These are phyloP conservation scores for Margaritifera margaritifera DNA, from an alignment of 2,888 invertebrate genomes.

Conservation along the genomic window DNA sequence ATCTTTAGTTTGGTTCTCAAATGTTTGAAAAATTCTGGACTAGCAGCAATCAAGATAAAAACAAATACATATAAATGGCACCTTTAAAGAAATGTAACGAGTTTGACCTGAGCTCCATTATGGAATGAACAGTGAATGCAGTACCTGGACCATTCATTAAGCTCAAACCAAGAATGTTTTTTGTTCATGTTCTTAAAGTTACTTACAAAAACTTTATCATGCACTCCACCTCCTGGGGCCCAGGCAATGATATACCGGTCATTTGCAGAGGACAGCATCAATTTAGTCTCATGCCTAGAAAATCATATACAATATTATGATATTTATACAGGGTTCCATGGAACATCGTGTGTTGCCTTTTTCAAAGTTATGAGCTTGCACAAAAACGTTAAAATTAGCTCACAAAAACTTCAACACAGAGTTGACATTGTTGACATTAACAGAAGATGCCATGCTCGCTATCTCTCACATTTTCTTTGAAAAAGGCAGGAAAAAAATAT, in stretches of 20 bases:
- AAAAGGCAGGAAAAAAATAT: no score
- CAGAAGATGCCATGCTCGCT: no score
- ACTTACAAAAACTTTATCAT: constrained; percentile 60
- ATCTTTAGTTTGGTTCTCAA: not conserved
- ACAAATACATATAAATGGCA: not conserved
- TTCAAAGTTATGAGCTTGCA: no score
- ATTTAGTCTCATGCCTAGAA: constrained; percentile 62
- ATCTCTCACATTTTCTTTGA: no score
- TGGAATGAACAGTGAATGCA: no score
- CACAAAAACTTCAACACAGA: no score
- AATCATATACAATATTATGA: not conserved
- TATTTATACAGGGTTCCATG: no score
- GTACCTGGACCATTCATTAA: not conserved
- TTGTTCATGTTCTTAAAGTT: not conserved
- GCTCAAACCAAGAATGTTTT: not conserved
- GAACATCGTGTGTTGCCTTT: no score
- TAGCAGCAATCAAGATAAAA: not conserved
- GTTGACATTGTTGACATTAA: no score
- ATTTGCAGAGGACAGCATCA: constrained; percentile 70
- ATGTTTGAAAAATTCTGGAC: not conserved
- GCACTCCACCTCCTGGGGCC: constrained; percentile 61
- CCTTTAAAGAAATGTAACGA: not conserved
- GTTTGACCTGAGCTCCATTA: no score
- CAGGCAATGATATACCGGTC: constrained; percentile 68
- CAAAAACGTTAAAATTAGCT: no score